phyloP scores from a whole-genome alignment of 2,797 vertebrate genomes.

The Parambassis ranga region DNA sequence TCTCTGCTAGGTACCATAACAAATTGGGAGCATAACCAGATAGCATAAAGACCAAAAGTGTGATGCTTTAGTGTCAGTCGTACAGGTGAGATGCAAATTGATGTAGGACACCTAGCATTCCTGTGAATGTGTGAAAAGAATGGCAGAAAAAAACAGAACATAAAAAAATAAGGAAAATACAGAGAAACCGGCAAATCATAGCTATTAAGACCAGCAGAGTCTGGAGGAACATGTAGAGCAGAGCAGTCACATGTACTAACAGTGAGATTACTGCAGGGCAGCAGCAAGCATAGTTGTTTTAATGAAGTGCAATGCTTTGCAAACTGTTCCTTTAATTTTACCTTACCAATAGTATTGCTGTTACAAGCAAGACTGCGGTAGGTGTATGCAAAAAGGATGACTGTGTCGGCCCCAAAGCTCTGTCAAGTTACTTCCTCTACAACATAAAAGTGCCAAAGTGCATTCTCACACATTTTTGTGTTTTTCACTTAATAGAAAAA shows the following conservation, averaged over 20 bases:
- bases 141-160: neutral
- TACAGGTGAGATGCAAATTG: neutral
- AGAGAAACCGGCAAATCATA: neutral
- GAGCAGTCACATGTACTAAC: neutral
- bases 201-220: neutral
- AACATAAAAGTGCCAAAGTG: neutral
- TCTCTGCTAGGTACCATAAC: neutral
- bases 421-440: neutral
- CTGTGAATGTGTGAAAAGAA: neutral
- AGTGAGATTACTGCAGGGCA: too few relatives aligned
- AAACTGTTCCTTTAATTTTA: too few relatives aligned
- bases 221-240: neutral
- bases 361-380: too few relatives aligned
- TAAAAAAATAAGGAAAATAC: neutral
- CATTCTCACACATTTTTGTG: slow-evolving; percentile 10
- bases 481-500: neutral
- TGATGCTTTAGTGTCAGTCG: neutral
- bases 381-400: too few relatives aligned
- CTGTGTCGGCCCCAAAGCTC: neutral
- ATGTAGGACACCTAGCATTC: too few relatives aligned
- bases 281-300: too few relatives aligned
- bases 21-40: neutral
- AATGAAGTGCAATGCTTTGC: too few relatives aligned
- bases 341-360: too few relatives aligned
- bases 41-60: neutral